phyloP scores from a whole-genome alignment of 2,888 invertebrate genomes.

The Gymnocheta viridis region DNA sequence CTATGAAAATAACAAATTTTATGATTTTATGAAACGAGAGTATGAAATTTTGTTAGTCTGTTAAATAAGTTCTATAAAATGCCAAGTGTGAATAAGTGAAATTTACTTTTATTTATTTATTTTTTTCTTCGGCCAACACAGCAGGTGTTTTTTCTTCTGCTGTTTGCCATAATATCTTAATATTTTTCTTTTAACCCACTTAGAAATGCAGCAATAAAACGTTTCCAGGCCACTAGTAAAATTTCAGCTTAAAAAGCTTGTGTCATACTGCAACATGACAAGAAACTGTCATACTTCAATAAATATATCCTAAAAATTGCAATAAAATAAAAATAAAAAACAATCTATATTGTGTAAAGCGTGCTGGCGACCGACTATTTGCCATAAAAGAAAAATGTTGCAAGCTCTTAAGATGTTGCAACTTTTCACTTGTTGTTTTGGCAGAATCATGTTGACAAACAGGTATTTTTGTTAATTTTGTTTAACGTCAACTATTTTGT shows the following conservation, averaged over 20 bases:
- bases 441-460: slow-evolving; percentile 20
- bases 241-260: slow-evolving; percentile 40
- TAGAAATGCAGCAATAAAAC: slow-evolving; percentile 16
- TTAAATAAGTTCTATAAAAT: slow-evolving; percentile 27
- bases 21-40: slow-evolving; percentile 10
- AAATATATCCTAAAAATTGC: slow-evolving; percentile 16
- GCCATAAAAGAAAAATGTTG: slow-evolving; percentile 29
- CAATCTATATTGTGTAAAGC: neutral
- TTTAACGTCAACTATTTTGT: slow-evolving; percentile 38
- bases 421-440: slow-evolving; percentile 41
- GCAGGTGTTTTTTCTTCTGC: slow-evolving; percentile 42
- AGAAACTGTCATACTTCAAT: slow-evolving; percentile 59
- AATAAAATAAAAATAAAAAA: slow-evolving; percentile 3
- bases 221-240: slow-evolving; percentile 17
- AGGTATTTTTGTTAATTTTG: slow-evolving; percentile 40
- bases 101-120: slow-evolving; percentile 47
- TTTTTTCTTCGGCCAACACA: neutral
- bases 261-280: slow-evolving; percentile 60
- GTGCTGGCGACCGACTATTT: neutral
- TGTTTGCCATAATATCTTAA: slow-evolving; percentile 29
- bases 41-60: neutral
- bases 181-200: slow-evolving; percentile 53
- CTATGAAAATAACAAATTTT: neutral
- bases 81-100: slow-evolving; percentile 33
- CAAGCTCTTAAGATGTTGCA: slow-evolving; percentile 21